Evolutionary conservation across 2,113 vertebrate genomes (phyloP).

Genomic region (Pithys albifrons): DNA sequence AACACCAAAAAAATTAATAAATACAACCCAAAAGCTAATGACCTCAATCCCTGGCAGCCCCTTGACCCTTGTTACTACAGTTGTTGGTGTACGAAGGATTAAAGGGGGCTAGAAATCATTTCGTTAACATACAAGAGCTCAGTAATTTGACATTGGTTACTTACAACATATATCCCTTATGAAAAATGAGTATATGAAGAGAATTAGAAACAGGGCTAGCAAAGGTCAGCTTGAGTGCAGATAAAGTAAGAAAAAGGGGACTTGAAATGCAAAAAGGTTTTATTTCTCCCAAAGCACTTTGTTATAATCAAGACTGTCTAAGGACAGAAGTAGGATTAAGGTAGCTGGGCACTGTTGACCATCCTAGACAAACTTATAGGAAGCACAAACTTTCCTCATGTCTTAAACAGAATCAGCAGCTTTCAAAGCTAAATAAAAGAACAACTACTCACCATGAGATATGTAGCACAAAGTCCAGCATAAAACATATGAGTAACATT

Average conservation of each 20-base stretch:
- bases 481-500: neutral
- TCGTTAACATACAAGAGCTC: conserved; percentile 72
- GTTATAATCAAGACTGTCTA: neutral
- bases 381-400: neutral
- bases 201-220: conserved; percentile 80
- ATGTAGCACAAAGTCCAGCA: neutral
- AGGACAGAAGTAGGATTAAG: neutral
- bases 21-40: conserved; percentile 69
- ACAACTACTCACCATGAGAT: neutral
- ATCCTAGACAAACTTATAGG: neutral
- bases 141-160: conserved; percentile 79
- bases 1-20: conserved; percentile 72
- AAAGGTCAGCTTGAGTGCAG: conserved; percentile 78
- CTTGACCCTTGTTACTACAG: conserved; percentile 78
- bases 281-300: neutral
- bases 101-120: conserved; percentile 77
- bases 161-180: conserved; percentile 74
- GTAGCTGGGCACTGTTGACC: neutral
- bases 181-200: conserved; percentile 76
- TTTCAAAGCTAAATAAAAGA: conserved; percentile 11
- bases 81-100: conserved; percentile 76
- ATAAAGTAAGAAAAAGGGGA: conserved; percentile 63
- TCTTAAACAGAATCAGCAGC: neutral
- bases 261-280: conserved; percentile 44
- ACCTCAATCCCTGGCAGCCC: conserved; percentile 69